phyloP scores from a whole-genome alignment of 2,797 vertebrate species.

The Notoglanidium macrostoma region DNA sequence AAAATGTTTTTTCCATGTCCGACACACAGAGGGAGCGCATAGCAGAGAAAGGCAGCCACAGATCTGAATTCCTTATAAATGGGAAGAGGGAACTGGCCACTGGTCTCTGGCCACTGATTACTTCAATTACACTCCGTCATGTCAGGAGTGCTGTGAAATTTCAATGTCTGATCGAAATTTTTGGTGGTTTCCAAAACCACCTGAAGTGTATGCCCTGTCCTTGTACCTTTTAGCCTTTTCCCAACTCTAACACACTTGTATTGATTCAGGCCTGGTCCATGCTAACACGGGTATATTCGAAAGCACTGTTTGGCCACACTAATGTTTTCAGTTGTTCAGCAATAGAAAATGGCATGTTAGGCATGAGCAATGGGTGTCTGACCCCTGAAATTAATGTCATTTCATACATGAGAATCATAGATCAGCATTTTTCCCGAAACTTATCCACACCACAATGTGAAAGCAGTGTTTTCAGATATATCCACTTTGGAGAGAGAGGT shows the following conservation, averaged over 20 bases:
- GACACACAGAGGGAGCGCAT: background rate
- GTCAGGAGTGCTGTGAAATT: background rate
- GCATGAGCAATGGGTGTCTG: background rate
- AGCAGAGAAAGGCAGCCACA: background rate
- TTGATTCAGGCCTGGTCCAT: background rate
- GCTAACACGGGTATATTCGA: background rate
- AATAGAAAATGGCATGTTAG: background rate
- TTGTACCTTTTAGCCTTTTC: background rate
- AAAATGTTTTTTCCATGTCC: background rate
- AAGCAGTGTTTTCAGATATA: background rate
- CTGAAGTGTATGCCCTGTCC: background rate
- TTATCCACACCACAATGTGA: background rate
- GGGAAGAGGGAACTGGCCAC: background rate
- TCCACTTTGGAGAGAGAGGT: background rate
- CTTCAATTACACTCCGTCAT: background rate
- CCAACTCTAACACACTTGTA: background rate
- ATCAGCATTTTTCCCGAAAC: background rate
- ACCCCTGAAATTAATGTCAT: background rate
- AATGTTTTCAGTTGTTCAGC: background rate
- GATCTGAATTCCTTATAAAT: background rate
- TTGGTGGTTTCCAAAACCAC: background rate
- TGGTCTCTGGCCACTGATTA: background rate
- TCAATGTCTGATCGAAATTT: background rate
- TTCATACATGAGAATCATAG: background rate
- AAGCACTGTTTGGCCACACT: background rate